A percentile compares a stretch with the other conserved stretches of the same genome.
Evolutionary conservation across 2,113 vertebrate genomes (phyloP).

Genomic region (Cyrtonyx montezumae): DNA sequence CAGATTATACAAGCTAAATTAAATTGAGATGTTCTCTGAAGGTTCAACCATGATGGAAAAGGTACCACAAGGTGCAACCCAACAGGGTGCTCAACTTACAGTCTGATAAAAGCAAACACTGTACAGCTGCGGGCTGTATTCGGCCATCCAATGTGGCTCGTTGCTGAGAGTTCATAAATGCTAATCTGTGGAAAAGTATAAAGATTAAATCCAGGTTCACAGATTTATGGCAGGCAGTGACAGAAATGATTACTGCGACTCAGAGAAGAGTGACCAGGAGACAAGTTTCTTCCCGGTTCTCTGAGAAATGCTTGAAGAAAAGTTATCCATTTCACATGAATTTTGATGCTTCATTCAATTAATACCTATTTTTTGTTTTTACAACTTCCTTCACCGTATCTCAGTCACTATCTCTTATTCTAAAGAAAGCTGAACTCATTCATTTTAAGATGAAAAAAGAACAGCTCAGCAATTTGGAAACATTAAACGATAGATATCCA

Average conservation of each 20-base stretch:
- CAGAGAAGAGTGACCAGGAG: not conserved
- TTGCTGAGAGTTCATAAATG: not conserved
- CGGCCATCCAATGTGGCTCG: not conserved
- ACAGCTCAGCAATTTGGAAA: not conserved
- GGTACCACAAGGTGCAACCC: conserved; percentile 19
- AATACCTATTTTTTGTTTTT: not conserved
- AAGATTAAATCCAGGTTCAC: not conserved
- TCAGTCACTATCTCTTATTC: not conserved
- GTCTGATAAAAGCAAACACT: not conserved
- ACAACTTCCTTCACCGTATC: not conserved
- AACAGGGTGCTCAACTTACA: not conserved
- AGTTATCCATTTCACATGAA: not conserved
- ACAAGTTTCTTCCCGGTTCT: not conserved
- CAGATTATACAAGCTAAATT: not conserved
- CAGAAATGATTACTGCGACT: not conserved
- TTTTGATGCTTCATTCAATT: not conserved
- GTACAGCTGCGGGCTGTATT: not conserved
- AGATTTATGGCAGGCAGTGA: not conserved
- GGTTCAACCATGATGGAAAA: not conserved
- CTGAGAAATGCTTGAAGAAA: not conserved
- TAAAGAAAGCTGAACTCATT: not conserved
- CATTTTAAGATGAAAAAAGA: not conserved
- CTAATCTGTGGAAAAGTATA: not conserved
- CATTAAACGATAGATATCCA: not conserved
- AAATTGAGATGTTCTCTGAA: conserved; percentile 11